Evolutionary conservation across 2,888 invertebrate species (phyloP), one percentile per base, ranked within the genome.

Genomic region (Allolobophora icterica): DNA sequence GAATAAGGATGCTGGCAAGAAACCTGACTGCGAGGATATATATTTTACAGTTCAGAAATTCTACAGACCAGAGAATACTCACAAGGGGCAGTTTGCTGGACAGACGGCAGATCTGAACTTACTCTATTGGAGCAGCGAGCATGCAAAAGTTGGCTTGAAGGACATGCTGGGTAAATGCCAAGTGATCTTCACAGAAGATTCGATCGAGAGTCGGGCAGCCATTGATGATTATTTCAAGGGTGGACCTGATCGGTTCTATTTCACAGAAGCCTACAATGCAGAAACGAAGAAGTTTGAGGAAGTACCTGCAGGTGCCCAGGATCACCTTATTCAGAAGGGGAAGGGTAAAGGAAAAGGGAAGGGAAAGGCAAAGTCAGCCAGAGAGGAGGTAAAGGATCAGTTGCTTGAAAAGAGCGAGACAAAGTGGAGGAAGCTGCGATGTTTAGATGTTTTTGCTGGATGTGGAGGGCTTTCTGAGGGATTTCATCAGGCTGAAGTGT

Each of bases 361-460:
- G 94, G 96, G 96, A 0, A 96, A 96, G 89, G 58, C 42, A n/a
- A 91, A 58, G 52, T n/a, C 38, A 84, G 19, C 33, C 38, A 45
- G 33, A 30, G 89, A 89, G 17, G 84, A 90, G 71, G 89, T n/a
- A 40, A 87, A 91, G 34, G 90, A 91, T 45, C 58, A 87, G 52
- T 15, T 15, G 84, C 52, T 8, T 30, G 90, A 58, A 24, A 71
- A 38, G 38, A 35, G 84, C 89, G 89, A 90, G 71, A 71, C 45
- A 17, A 52, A 93, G 30, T 93, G 96, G 0, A 94, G 95, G 91
- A 97, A 97, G 52, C 93, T 98, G 91, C 96, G 96, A 92, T 96
- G 97, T 84, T 95, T 98, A 93, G 98, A 98, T 94, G 97, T 98
- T 42, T 98, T 98, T 95, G 97, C 98, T 92, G 98, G 98, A 0